Evolutionary conservation across 92 coral and sea anemone genomes (phyloP).

Genomic region (Phenganax subtilis): DNA sequence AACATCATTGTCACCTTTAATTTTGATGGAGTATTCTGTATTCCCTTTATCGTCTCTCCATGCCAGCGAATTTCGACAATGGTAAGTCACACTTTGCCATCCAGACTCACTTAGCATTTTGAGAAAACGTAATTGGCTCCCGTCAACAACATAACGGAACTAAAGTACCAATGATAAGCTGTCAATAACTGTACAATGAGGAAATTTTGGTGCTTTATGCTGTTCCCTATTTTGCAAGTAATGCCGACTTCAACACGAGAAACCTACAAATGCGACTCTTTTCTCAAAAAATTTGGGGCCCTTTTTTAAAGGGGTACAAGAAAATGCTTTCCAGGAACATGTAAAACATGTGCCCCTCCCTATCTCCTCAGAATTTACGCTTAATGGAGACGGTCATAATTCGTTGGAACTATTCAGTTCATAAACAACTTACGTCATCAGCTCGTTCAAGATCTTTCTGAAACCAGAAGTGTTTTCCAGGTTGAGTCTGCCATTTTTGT

Average conservation of each 20-base stretch:
- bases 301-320: too few species aligned
- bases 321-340: too few species aligned
- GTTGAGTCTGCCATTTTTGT: constrained; percentile 20
- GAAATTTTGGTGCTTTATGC: background rate
- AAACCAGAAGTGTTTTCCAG: constrained; percentile 24
- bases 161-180: constrained; percentile 16
- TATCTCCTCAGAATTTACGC: too few species aligned
- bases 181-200: background rate
- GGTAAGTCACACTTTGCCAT: constrained; percentile 81
- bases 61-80: constrained; percentile 87
- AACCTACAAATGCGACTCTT: too few species aligned
- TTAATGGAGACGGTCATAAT: too few species aligned
- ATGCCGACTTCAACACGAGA: too few species aligned
- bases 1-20: constrained; percentile 83
- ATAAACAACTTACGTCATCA: constrained; percentile 15
- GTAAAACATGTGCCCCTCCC: too few species aligned
- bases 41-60: constrained; percentile 67
- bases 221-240: too few species aligned
- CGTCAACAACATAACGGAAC: constrained; percentile 71
- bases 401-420: background rate
- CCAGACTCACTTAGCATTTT: constrained; percentile 83
- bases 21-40: constrained; percentile 62
- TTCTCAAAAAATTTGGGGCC: too few species aligned
- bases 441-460: constrained; percentile 21
- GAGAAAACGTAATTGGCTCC: constrained; percentile 71